These are phyloP conservation scores for Calyptommatus sinebrachiatus DNA, from an alignment of 2,113 vertebrate species.

Conservation along the genomic window DNA sequence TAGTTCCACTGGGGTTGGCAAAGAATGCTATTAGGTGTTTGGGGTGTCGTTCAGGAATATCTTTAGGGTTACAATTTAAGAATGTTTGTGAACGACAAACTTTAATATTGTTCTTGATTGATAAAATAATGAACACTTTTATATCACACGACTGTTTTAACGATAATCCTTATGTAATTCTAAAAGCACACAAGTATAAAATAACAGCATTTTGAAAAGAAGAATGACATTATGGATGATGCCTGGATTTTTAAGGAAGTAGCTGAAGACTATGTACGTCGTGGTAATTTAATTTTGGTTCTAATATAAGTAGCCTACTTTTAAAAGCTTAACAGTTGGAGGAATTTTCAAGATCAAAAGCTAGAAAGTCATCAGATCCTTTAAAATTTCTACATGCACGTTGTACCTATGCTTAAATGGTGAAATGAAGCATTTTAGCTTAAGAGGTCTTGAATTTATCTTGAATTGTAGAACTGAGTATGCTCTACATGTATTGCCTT, in stretches of 20 bases:
- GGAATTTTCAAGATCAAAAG: slow-evolving; percentile 10
- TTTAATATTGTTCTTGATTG: too few relatives aligned
- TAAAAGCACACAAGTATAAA: background rate
- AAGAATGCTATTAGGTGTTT: too few relatives aligned
- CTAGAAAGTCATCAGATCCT: slow-evolving; percentile 9
- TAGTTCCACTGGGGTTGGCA: too few relatives aligned
- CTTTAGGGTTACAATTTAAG: too few relatives aligned
- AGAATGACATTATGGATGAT: background rate
- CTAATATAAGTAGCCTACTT: slow-evolving; percentile 17
- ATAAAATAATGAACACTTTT: too few relatives aligned
- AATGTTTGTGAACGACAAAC: too few relatives aligned
- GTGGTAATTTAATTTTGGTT: slow-evolving; percentile 8
- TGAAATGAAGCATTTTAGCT: background rate
- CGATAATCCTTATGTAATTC: background rate
- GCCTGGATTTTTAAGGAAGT: slow-evolving; percentile 15
- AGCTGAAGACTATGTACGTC: background rate
- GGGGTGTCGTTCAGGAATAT: too few relatives aligned
- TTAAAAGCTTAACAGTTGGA: slow-evolving; percentile 3
- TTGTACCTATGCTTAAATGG: background rate
- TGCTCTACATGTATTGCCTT: slow-evolving; percentile 1
- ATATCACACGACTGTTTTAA: background rate
- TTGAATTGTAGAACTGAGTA: slow-evolving; percentile 17
- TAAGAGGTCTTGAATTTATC: background rate
- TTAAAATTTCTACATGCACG: slow-evolving; percentile 9
- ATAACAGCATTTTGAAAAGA: background rate